phyloP scores from a whole-genome alignment of 1,140 invertebrate species.

The Caerostris extrusa region DNA sequence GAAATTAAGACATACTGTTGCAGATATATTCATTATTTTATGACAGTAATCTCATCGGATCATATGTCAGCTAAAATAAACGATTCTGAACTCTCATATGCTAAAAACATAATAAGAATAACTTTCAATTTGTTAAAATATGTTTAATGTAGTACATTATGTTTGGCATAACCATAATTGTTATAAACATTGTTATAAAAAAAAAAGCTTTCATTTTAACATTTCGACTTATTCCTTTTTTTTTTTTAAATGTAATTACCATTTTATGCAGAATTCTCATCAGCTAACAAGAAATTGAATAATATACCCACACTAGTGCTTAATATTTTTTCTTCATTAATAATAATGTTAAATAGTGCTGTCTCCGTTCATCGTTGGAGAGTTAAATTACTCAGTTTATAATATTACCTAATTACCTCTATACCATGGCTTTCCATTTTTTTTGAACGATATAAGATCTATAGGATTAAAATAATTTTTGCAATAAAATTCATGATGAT shows the following conservation, averaged over 20 bases:
- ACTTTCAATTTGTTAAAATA: background rate
- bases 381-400: background rate
- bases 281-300: background rate
- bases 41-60: no score
- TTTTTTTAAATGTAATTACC: background rate
- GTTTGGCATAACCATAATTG: background rate
- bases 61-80: no score
- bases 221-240: background rate
- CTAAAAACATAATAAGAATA: background rate
- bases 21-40: no score
- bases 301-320: background rate
- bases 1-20: no score
- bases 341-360: background rate
- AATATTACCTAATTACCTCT: background rate
- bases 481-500: no score
- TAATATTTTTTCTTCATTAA: background rate
- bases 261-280: background rate
- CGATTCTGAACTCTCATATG: no score
- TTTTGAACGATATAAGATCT: no score
- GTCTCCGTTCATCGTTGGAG: background rate
- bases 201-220: background rate
- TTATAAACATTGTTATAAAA: background rate
- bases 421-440: no score
- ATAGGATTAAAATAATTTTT: no score
- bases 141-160: background rate